Base-by-base conservation (phyloP, 2,113 vertebrate genomes). In the Xenopus borealis region DNA sequence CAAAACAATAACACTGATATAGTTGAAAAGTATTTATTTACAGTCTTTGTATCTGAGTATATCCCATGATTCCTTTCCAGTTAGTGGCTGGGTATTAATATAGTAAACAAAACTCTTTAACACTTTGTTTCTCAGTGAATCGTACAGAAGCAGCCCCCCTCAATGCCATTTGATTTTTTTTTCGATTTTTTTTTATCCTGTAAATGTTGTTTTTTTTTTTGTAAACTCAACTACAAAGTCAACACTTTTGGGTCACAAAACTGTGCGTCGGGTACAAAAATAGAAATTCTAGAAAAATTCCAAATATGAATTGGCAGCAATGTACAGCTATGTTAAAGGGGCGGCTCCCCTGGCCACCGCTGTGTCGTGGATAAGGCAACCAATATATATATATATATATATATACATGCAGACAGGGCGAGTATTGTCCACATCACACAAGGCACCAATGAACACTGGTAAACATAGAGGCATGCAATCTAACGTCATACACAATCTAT, bases 241-340 rank as follows among this genome's bases (percentile, higher is more conserved):
- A 90, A 93, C 92, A 92, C 86, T 86, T 89, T 80, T 80, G 85
- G 86, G 78, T 89, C 91, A 95, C 92, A 80, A 87, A 90, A 93
- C 89, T 86, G 86, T 84, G 90, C 83, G 88, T 40, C 8, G 33
- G 33, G 33, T 96, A 97, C 88, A 98, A 98, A 98, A 97, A 98
- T 96, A 98, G 88, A 96, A 82, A 85, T 89, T 91, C 87, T 89
- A 91, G 88, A 88, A 89, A 91, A 89, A 83, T 12, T 81, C 65
- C 82, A 88, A 87, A 93, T 92, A 92, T 93, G 92, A 94, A 93
- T 92, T 83, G 86, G 91, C 89, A 89, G 91, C 92, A 86, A 91
- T 90, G 82, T 89, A 93, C 92, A 92, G 88, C 86, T 83, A 81
- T 85, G 81, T 81, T 82, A 85, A 84, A 83, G 17, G 83, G 23